Base-by-base conservation (phyloP, 1,140 invertebrate genomes). In the Globodera ellingtonae region DNA sequence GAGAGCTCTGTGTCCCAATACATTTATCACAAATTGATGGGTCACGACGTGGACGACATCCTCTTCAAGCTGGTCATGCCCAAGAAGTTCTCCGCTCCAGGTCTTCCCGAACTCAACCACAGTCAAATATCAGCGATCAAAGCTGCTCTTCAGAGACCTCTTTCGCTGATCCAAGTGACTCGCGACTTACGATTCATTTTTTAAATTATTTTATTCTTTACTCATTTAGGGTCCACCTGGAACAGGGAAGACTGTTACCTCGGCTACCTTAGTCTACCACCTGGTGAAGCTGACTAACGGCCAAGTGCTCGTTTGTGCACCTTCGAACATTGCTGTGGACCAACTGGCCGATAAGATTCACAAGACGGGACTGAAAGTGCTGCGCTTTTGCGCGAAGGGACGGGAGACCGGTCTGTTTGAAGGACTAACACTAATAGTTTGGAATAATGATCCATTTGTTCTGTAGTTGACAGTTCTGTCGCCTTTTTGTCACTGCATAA, bases 331-430 rank as follows among this genome's bases (percentile, higher is more conserved):
- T 10, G 98, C 98, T 67, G 98, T 99, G 0, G 98, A 99, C 90
- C 98, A 99, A 88, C 91, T 99, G 3, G 98, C 97, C 0, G 97
- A 99, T 90, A 99, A 99, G 90, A 98, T 99, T 72, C 97, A 99
- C 89, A 93, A 94, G 83, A 99, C 97, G 24, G 97, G 97, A 66
- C 91, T 99, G 15, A 99, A 98, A 91, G 92, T 98, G 8, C 95
- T 99, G 0, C 92, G 98, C 3, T 91, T 99, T 0, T 99, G 96
- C 90, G 97, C 98, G 13, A 99, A 99, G 90, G 97, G 95, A 2
- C 92, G 98, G 62, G 98, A 99, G 90, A 96, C 96, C 0, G 56
- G 56, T 62, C 56, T 6, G 56, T 62, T 62, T 62, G 13, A 52
- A 52, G 13, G 56, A 6, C 56, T 62, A 18, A 15, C 6, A 5